Base-by-base conservation (phyloP, 2,113 vertebrate genomes). In the Cromileptes altivelis region DNA sequence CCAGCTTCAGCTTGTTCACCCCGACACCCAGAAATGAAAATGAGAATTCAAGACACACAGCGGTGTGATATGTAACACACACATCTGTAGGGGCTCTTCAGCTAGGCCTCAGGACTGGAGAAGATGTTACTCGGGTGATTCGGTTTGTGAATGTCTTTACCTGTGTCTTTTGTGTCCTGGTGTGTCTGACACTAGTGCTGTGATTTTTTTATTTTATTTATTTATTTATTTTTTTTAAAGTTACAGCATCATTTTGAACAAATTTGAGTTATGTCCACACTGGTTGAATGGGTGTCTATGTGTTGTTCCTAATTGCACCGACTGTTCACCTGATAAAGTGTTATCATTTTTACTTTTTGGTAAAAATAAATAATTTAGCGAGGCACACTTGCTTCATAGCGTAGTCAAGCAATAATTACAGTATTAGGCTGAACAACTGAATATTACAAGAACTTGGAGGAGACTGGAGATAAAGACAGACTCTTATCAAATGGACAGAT, bases 1-100 rank as follows among this genome's bases (percentile, higher is more conserved):
- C 97, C 78, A 98, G 97, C 93, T 97, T 97, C 69, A 96, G 94
- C 30, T 96, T 96, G 85, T 95, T 96, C 0, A 94, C 85, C 3
- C 69, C 78, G 7, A 90, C 84, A 0, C 89, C 93, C 37, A 49
- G 5, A 23, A 88, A 64, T 8, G 88, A 88, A 23, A 92, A 90
- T 4, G 91, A 94, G 25, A 92, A 89, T 53, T 91, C 96, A 0
- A 96, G 93, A 86, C 97, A 99, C 90, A 99, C 98, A 0, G 96
- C 96, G 0, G 98, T 99, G 91, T 99, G 96, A 97, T 57, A 42
- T 61, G 58, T 33, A 30, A 30, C 55, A 33, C 47, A 9, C 67
- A 33, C 19, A 27, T 37, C 7, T 53, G 14, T 4, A 19, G 58
- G 58, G 78, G 19, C 45, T 18, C 55, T 68, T 55, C 47, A 47